A percentile compares a stretch with the other conserved stretches of the same genome.
Conservation (phyloP, 2,113 vertebrate genomes). For the Ochotona princeps region DNA sequence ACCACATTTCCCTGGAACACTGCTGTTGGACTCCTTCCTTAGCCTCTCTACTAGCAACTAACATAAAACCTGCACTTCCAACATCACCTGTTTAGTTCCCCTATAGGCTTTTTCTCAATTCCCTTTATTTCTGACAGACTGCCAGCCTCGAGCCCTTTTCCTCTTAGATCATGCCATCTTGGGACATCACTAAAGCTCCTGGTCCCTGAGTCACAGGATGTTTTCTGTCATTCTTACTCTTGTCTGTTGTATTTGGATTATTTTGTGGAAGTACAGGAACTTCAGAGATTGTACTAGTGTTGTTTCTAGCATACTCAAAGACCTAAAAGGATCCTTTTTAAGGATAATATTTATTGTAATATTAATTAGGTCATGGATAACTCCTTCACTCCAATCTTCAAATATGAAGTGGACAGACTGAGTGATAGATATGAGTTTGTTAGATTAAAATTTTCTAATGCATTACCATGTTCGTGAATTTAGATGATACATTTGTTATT, state of each 20-base stretch:
- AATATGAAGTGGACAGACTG: conserved; percentile 6
- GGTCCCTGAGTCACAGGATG: neutral
- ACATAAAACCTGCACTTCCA: neutral
- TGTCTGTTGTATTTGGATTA: neutral
- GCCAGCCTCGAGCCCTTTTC: neutral
- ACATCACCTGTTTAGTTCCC: neutral
- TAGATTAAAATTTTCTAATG: conserved; percentile 70
- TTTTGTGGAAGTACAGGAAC: neutral
- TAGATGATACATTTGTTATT: conserved; percentile 64
- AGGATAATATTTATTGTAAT: neutral
- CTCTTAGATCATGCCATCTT: neutral
- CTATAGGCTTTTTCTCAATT: neutral
- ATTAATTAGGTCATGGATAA: conserved; percentile 29
- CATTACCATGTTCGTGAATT: conserved; percentile 65
- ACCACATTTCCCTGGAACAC: neutral
- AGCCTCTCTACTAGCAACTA: neutral
- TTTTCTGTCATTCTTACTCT: neutral
- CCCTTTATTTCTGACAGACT: neutral
- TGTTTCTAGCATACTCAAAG: neutral
- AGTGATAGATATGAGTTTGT: conserved; percentile 65
- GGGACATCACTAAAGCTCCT: neutral
- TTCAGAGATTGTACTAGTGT: neutral
- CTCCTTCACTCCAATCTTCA: neutral
- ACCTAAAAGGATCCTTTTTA: neutral
- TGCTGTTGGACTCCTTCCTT: neutral